Evolutionary conservation across 2,888 invertebrate genomes (phyloP).

Genomic region (Physocephala rufipes): DNA sequence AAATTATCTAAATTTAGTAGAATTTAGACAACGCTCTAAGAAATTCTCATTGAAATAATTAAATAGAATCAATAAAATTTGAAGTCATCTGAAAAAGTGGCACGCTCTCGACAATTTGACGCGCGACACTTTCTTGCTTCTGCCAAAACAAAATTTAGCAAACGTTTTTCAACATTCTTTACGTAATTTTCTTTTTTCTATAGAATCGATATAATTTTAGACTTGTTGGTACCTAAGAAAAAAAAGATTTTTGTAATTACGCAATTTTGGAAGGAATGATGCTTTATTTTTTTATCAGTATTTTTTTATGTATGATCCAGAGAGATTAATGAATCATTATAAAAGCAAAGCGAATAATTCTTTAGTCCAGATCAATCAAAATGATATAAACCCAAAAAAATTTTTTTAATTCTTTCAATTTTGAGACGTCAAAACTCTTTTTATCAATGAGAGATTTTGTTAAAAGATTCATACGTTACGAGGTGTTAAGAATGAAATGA

Average conservation of each 20-base stretch:
- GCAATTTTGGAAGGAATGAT: conserved; percentile 3
- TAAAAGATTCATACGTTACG: no score
- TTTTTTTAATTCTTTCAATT: no score
- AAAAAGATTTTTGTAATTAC: background rate
- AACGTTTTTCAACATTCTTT: conserved; percentile 10
- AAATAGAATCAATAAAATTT: background rate
- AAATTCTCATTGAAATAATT: background rate
- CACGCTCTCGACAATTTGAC: conserved; percentile 31
- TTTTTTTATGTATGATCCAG: no score
- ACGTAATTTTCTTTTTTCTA: no score
- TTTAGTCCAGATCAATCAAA: no score
- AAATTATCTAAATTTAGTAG: conserved; percentile 3
- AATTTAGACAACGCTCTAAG: background rate
- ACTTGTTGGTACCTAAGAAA: conserved; percentile 19
- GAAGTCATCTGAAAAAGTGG: no score
- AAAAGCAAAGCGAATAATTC: no score
- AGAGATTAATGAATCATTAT: background rate
- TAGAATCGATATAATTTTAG: conserved; percentile 11
- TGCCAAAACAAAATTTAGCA: conserved; percentile 45
- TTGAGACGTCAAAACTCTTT: no score
- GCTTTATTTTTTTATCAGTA: no score
- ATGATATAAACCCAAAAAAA: no score
- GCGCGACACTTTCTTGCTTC: conserved; percentile 46
- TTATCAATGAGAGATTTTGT: no score
- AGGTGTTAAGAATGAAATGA: no score